A percentile compares a stretch with the other conserved stretches of the same genome.
Evolutionary conservation across 92 coral and sea anemone genomes (phyloP).

Genomic region (Siderastrea radians): DNA sequence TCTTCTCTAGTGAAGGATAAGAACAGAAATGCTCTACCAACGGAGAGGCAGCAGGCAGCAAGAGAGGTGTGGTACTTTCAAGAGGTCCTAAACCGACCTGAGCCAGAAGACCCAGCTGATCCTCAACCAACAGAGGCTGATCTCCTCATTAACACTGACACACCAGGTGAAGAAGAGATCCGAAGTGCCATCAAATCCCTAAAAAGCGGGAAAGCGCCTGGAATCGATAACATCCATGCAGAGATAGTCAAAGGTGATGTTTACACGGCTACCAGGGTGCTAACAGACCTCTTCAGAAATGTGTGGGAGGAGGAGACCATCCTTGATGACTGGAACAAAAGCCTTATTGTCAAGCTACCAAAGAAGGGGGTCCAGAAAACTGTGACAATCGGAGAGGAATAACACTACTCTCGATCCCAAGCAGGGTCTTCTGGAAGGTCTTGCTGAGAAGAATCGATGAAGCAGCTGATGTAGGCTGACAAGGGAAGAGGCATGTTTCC

Average conservation of each 20-base stretch:
- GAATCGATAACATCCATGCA: conserved; percentile 11
- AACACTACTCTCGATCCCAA: conserved; percentile 24
- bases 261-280: neutral
- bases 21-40: neutral
- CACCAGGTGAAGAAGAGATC: conserved; percentile 27
- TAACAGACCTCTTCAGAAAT: neutral
- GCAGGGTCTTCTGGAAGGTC: conserved; percentile 19
- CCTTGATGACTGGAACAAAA: conserved; percentile 27
- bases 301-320: neutral
- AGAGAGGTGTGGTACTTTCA: conserved; percentile 26
- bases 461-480: conserved; percentile 5
- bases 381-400: conserved; percentile 48
- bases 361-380: conserved; percentile 33
- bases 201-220: conserved; percentile 26
- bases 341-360: neutral
- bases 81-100: conserved; percentile 3
- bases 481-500: conserved; percentile 28
- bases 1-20: conserved; percentile 3
- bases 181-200: conserved; percentile 9
- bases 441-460: neutral
- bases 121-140: conserved; percentile 1
- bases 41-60: conserved; percentile 5
- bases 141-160: conserved; percentile 12
- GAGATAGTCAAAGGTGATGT: conserved; percentile 29
- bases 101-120: conserved; percentile 24